Base-by-base conservation (phyloP, 2,797 vertebrate species). In the Platalea minor region DNA sequence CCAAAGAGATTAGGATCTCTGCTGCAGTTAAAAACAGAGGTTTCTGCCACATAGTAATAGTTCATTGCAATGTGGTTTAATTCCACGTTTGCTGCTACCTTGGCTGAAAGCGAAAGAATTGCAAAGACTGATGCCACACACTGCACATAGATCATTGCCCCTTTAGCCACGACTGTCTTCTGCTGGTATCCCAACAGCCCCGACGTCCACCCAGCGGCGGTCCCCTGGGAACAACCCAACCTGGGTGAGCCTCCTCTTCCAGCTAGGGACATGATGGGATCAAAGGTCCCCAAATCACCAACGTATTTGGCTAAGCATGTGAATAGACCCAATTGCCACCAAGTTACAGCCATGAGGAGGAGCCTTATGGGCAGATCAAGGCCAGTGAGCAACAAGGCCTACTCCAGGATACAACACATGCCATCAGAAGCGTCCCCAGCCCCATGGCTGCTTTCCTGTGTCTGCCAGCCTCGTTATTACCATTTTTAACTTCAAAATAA, bases 301-400 rank as follows among this genome's bases (percentile, higher is more conserved):
- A 16, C 0, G 0, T 1, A 1, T 19, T n/a, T 46, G 29, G 41
- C 39, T 33, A 50, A 88, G 15, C 10, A 20, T 0, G 1, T 15
- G 29, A 54, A 23, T 2, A 60, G 19, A 79, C 24, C 18, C 0
- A 0, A 28, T 0, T 33, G 28, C 13, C 48, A 39, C 14, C 39
- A 56, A 6, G 17, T 41, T 23, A 25, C 17, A 10, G 6, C 14
- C 33, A 6, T 1, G 14, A 83, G 57, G 18, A 80, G n/a, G 8
- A 89, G 24, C 29, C 9, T 16, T 39, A 4, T 2, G 5, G 23
- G 51, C 35, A 45, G 41, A 53, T 17, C 26, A 29, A 53, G 60
- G 45, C n/a, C 48, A 70, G 17, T 74, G 20, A 79, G 45, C 29
- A 74, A 16, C 20, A 45, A 77, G 51, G 37, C n/a, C 65, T 61